Conservation (phyloP, 2,113 vertebrate genomes). For the Upupa epops region DNA sequence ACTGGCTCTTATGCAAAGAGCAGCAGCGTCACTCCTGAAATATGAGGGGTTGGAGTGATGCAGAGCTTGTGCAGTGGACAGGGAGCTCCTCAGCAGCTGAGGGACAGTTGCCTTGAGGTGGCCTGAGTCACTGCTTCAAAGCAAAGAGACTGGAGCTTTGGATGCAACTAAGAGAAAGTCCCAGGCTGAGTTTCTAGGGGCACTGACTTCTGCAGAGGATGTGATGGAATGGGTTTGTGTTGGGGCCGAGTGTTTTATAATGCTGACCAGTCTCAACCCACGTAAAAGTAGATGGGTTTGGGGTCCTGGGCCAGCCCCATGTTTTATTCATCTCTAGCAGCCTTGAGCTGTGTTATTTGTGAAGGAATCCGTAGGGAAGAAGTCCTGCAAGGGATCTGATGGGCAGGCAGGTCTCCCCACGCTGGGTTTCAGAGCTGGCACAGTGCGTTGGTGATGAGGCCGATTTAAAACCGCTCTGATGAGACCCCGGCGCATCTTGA, state of each 20-base stretch:
- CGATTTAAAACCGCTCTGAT: constrained; percentile 25
- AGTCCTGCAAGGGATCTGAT: not conserved
- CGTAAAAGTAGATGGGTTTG: not conserved
- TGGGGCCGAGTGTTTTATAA: not conserved
- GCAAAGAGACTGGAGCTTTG: not conserved
- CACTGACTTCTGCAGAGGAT: not conserved
- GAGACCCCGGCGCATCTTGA: constrained; percentile 32
- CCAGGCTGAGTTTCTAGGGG: not conserved
- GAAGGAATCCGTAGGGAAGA: not conserved
- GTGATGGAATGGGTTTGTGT: not conserved
- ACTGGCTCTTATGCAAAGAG: not conserved
- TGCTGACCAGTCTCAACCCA: not conserved
- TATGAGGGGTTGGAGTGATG: not conserved
- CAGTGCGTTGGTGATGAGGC: not conserved
- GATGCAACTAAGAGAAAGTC: not conserved
- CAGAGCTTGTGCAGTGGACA: not conserved
- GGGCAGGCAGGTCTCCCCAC: not conserved
- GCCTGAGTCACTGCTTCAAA: not conserved
- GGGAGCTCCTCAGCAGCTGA: not conserved
- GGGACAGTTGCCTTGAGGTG: not conserved
- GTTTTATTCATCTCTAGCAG: not conserved
- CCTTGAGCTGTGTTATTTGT: not conserved
- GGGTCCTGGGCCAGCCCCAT: not conserved
- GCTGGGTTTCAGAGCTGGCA: not conserved
- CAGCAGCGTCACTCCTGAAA: not conserved